These are phyloP conservation scores for Trichogramma pretiosum DNA, from an alignment of 1,140 invertebrate genomes.

Conservation along the genomic window DNA sequence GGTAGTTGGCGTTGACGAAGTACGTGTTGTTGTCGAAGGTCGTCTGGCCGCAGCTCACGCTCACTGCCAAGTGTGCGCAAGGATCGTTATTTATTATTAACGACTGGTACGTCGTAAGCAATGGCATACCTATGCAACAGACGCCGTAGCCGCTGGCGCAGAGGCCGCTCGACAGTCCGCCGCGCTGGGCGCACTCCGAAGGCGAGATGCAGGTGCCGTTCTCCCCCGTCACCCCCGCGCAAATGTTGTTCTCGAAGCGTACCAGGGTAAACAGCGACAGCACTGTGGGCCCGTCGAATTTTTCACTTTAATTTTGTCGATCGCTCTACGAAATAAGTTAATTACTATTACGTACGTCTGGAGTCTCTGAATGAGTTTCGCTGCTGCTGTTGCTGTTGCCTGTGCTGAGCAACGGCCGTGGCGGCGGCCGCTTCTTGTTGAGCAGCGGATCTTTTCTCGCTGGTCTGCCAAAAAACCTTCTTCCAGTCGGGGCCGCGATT, in stretches of 20 bases:
- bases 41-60: constrained; percentile 64
- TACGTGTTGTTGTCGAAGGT: constrained; percentile 73
- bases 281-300: no score
- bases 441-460: no score
- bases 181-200: constrained; percentile 56
- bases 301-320: no score
- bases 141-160: constrained; percentile 69
- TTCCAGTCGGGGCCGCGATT: neutral
- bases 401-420: no score
- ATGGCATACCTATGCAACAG: constrained; percentile 61
- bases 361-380: no score
- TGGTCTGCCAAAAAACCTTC: neutral
- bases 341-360: no score
- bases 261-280: constrained; percentile 66
- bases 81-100: no score
- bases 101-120: no score
- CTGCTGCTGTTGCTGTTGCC: no score
- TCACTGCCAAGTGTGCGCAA: no score
- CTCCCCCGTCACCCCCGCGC: constrained; percentile 59
- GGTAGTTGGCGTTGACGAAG: constrained; percentile 74
- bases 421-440: no score
- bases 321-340: no score
- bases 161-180: constrained; percentile 60
- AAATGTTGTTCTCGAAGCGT: constrained; percentile 60
- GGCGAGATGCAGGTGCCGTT: constrained; percentile 66